Conservation (phyloP, 2,888 invertebrate genomes). For the Nemoura dubitans region DNA sequence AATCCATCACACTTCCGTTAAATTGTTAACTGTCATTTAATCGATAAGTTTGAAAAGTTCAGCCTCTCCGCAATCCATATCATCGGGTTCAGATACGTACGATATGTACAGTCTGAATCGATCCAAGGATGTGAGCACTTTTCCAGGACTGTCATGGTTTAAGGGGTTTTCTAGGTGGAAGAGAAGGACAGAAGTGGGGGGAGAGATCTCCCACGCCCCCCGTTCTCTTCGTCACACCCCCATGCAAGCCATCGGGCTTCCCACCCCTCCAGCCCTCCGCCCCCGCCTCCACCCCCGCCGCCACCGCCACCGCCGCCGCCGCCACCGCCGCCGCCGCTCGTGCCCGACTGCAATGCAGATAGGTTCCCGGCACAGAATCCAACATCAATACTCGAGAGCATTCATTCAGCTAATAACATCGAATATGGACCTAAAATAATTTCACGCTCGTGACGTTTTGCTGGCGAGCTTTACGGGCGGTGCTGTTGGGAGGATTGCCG, state of each 20-base stretch:
- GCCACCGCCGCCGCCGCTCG: slow-evolving; percentile 18
- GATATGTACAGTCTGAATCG: not conserved
- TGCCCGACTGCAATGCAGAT: slow-evolving; percentile 42
- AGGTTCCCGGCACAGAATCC: slow-evolving; percentile 38
- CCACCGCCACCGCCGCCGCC: not conserved
- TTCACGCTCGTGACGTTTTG: not conserved
- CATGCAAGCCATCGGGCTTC: not conserved
- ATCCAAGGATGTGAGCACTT: not conserved
- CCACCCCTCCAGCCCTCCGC: not conserved
- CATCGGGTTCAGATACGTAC: not conserved
- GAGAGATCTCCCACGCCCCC: not conserved
- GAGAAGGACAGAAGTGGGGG: not conserved
- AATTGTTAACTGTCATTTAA: slow-evolving; percentile 3
- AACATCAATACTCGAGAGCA: slow-evolving; percentile 36
- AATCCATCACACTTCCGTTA: not conserved
- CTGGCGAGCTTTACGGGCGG: not conserved
- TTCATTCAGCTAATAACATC: slow-evolving; percentile 28
- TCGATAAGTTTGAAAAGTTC: not conserved
- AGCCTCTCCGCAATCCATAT: not conserved
- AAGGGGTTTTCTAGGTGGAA: not conserved
- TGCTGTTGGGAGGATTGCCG: not conserved
- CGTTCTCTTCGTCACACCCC: slow-evolving; percentile 3
- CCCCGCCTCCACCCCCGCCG: not conserved
- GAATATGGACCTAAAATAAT: not conserved
- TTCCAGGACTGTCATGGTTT: not conserved